Conservation (phyloP, 1,140 invertebrate species). For the Pseudomyrmex concolor region DNA sequence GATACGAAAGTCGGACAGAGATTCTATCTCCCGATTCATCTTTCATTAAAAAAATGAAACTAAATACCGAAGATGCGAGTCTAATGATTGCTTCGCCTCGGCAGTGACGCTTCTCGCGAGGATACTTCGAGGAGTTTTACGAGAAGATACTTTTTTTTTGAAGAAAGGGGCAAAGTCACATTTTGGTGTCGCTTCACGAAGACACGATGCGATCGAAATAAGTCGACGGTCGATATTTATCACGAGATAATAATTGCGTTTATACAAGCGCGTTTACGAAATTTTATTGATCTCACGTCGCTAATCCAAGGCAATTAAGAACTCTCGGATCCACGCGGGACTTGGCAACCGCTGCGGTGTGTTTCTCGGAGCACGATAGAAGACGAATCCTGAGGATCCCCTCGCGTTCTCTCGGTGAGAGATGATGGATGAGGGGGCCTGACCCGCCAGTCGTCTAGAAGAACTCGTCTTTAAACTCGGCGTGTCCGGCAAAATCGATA, state of each 20-base stretch:
- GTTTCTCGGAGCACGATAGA: conserved; percentile 70
- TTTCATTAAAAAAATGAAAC: conserved; percentile 83
- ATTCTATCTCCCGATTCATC: conserved; percentile 80
- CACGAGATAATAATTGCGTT: background rate
- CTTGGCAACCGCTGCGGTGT: conserved; percentile 72
- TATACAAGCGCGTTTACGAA: no score
- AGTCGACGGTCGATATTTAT: background rate
- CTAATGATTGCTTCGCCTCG: conserved; percentile 72
- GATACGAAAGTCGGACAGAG: conserved; percentile 57
- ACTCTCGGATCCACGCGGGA: background rate
- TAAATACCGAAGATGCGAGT: conserved; percentile 80
- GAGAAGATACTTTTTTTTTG: background rate
- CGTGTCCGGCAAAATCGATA: conserved; percentile 81
- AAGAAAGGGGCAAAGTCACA: background rate
- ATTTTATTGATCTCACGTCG: background rate
- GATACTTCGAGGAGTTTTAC: background rate
- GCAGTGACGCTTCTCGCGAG: conserved; percentile 71
- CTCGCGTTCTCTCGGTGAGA: conserved; percentile 70
- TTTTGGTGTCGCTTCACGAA: background rate
- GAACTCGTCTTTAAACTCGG: conserved; percentile 81
- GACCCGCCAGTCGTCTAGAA: conserved; percentile 75
- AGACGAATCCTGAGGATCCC: conserved; percentile 77
- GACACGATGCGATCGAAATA: background rate
- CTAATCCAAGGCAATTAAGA: conserved; percentile 14
- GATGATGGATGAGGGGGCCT: conserved; percentile 84